Evolutionary conservation across 2,797 vertebrate species (phyloP).

Genomic region (Enoplosus armatus): DNA sequence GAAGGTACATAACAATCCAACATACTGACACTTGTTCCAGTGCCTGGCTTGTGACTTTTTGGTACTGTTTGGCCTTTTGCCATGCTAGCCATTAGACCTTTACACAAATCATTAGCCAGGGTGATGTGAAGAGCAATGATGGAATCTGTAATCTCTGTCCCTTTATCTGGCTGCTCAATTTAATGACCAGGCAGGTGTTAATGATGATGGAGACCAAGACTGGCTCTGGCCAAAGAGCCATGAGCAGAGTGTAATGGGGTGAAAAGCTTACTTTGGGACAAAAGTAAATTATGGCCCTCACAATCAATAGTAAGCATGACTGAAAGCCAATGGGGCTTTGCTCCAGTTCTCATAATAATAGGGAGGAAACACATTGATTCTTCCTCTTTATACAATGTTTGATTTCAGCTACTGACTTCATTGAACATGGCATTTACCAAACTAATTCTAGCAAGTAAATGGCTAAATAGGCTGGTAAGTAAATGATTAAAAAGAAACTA

Average conservation of each 20-base stretch:
- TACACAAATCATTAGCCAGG: constrained; percentile 66
- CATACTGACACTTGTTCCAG: constrained; percentile 44
- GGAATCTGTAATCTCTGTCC: constrained; percentile 72
- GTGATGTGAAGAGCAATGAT: constrained; percentile 57
- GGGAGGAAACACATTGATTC: constrained; percentile 69
- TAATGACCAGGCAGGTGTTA: constrained; percentile 81
- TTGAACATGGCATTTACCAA: constrained; percentile 65
- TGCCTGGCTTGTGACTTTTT: constrained; percentile 30
- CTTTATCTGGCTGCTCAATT: constrained; percentile 73
- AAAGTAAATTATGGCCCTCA: constrained; percentile 79
- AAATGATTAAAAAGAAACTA: neutral
- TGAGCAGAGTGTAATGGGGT: constrained; percentile 78
- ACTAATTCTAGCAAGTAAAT: neutral
- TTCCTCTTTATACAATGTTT: constrained; percentile 59
- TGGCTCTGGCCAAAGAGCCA: constrained; percentile 66
- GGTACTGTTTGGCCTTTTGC: constrained; percentile 52
- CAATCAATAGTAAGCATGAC: constrained; percentile 81
- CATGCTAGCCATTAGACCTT: constrained; percentile 61
- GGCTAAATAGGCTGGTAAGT: neutral
- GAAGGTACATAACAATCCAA: constrained; percentile 40
- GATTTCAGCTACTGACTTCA: constrained; percentile 72
- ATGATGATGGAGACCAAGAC: constrained; percentile 81
- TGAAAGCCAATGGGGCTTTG: constrained; percentile 76
- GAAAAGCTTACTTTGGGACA: constrained; percentile 83
- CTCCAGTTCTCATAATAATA: constrained; percentile 69